A percentile compares a stretch with the other conserved stretches of the same genome.
phyloP scores from a whole-genome alignment of 2,888 invertebrate species.

The Ellobium chinense region DNA sequence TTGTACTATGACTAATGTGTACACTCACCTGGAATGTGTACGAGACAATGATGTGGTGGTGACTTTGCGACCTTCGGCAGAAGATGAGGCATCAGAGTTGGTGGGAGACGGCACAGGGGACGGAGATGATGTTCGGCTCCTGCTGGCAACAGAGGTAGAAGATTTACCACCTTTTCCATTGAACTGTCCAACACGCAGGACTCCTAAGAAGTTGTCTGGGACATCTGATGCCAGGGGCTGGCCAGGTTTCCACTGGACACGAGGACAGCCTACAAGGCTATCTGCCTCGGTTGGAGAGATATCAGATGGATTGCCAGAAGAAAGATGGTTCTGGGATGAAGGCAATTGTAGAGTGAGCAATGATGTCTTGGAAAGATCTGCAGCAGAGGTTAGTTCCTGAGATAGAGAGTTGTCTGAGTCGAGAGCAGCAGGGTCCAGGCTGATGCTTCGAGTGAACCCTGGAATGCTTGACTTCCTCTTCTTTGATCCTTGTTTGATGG shows the following conservation, averaged over 20 bases:
- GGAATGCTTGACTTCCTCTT: background rate
- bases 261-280: slow-evolving; percentile 62
- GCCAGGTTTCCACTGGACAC: slow-evolving; percentile 63
- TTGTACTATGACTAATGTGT: too few species aligned
- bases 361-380: slow-evolving; percentile 44
- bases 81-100: slow-evolving; percentile 47
- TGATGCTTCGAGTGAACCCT: background rate
- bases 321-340: background rate
- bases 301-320: background rate
- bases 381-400: slow-evolving; percentile 16
- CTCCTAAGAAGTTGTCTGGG: slow-evolving; percentile 8
- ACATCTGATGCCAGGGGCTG: slow-evolving; percentile 2
- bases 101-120: slow-evolving; percentile 42
- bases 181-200: slow-evolving; percentile 13
- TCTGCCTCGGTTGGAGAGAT: slow-evolving; percentile 52
- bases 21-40: slow-evolving; percentile 75
- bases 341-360: slow-evolving; percentile 24
- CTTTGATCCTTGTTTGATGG: background rate
- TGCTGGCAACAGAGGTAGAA: slow-evolving; percentile 16
- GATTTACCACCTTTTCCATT: slow-evolving; percentile 26
- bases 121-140: slow-evolving; percentile 51
- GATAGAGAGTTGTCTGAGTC: slow-evolving; percentile 25
- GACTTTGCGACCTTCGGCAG: slow-evolving; percentile 69
- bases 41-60: slow-evolving; percentile 75
- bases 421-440: slow-evolving; percentile 8